phyloP scores from a whole-genome alignment of 2,797 vertebrate species.

The Acestrorhynchus altus region DNA sequence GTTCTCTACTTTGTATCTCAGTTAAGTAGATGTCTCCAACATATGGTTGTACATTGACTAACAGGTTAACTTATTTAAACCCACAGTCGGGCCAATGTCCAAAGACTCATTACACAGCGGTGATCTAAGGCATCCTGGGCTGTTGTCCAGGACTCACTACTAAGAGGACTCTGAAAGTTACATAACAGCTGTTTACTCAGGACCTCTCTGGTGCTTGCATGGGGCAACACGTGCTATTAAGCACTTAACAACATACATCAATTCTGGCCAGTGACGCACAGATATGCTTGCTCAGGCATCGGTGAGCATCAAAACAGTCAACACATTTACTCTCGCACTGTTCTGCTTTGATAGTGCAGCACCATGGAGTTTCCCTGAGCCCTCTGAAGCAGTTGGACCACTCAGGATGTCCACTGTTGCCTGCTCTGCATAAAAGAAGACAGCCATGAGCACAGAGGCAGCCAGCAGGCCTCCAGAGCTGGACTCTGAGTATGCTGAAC shows the following conservation, averaged over 20 bases:
- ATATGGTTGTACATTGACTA: neutral
- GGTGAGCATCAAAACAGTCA: too few relatives aligned
- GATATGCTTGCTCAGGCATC: neutral
- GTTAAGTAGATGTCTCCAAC: neutral
- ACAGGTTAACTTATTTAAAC: neutral
- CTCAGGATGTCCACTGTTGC: conserved; percentile 38
- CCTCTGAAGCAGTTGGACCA: conserved; percentile 12
- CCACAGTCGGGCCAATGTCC: neutral
- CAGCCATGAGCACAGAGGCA: conserved; percentile 66
- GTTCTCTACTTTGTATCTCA: neutral
- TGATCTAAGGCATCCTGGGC: neutral
- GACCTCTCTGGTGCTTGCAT: neutral
- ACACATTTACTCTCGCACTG: neutral
- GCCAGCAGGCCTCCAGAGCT: conserved; percentile 59
- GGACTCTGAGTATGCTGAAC: conserved; percentile 76
- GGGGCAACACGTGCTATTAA: neutral
- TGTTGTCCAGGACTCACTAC: neutral
- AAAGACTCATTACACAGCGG: neutral
- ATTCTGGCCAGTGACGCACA: neutral
- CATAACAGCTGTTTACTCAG: conserved; percentile 11
- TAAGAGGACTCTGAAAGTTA: conserved; percentile 1
- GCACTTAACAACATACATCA: neutral
- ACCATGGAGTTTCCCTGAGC: conserved; percentile 51
- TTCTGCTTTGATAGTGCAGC: conserved; percentile 49
- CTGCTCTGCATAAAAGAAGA: neutral